phyloP scores from a whole-genome alignment of 2,113 vertebrate genomes.

The Muntiacus reevesi region DNA sequence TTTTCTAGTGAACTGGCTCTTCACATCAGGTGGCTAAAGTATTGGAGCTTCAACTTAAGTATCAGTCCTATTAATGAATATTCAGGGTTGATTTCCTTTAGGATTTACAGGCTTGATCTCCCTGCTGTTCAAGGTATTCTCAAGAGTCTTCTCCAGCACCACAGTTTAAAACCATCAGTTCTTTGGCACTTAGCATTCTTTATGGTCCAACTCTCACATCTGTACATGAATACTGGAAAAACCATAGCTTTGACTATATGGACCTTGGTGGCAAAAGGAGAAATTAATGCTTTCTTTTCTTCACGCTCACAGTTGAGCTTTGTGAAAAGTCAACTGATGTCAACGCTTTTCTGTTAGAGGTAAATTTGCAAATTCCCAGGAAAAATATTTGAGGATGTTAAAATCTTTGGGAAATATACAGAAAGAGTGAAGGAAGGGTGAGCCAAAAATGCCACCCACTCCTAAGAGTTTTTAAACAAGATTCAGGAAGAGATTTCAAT shows the following conservation, averaged over 20 bases:
- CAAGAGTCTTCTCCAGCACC: neutral
- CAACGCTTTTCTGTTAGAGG: neutral
- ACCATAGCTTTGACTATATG: neutral
- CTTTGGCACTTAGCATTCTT: neutral
- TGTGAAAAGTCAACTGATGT: neutral
- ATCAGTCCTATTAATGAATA: neutral
- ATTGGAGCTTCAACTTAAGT: neutral
- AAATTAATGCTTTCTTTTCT: neutral
- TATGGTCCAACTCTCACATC: neutral
- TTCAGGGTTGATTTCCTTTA: neutral
- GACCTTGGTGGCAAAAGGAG: neutral
- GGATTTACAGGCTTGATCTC: neutral
- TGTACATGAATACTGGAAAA: neutral
- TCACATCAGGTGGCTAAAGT: neutral
- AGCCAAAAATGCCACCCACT: neutral
- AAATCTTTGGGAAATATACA: slow-evolving; percentile 6
- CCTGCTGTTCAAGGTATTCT: neutral
- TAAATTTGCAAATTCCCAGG: slow-evolving; percentile 39
- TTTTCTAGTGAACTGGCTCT: neutral
- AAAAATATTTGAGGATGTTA: slow-evolving; percentile 22
- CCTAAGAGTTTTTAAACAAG: slow-evolving; percentile 16
- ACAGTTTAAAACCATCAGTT: neutral
- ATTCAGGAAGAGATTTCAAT: slow-evolving; percentile 33
- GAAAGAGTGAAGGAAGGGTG: neutral
- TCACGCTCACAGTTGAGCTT: neutral